Evolutionary conservation across 2,888 invertebrate genomes (phyloP), one percentile per base, ranked within the genome.

Genomic region (Drosophila subsilvestris): DNA sequence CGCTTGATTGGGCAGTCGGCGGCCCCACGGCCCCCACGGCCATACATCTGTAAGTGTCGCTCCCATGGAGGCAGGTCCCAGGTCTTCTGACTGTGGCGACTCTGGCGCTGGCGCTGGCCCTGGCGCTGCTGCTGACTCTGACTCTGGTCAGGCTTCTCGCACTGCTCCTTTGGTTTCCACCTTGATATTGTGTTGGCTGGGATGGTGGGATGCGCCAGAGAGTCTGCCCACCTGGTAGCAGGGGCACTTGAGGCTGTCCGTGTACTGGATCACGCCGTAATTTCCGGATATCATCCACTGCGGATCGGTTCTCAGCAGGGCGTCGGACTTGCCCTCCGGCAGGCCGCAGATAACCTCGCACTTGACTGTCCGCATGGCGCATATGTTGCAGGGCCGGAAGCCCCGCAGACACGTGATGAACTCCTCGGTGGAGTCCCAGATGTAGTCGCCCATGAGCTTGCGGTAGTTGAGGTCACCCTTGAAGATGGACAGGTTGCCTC

Each of bases 401-500:
- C 95, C 90, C n/a, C 91, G 78, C 48, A 91, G 61, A 42, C 92
- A 92, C 8, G 90, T 90, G 42, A 93, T 93, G 79, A 98, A 96
- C 0, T 94, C 91, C 1, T 95, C 95, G 0, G 94, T 93, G 1
- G 94, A 94, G 43, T 94, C 94, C 96, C 98, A 98, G 74, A 96
- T 96, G 59, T 94, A 94, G 88, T 99, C 99, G 0, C 96, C 97
- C 45, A 98, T 92, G 59, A 99, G 92, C 92, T 99, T 99, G 51
- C 99, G 93, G 91, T 99, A 99, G 93, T 99, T 99, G 14, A 99
- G 93, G 91, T 99, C 99, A 0, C 99, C 96, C 92, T 99, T 99
- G 90, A 98, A 97, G 79, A 99, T 93, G 0, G 96, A 89, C 3
- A 96, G 91, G 72, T 94, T 93, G 0, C 97, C 94, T 77, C 94